Base-by-base conservation (phyloP, 2,888 invertebrate species). In the Steinernema scapterisci region DNA sequence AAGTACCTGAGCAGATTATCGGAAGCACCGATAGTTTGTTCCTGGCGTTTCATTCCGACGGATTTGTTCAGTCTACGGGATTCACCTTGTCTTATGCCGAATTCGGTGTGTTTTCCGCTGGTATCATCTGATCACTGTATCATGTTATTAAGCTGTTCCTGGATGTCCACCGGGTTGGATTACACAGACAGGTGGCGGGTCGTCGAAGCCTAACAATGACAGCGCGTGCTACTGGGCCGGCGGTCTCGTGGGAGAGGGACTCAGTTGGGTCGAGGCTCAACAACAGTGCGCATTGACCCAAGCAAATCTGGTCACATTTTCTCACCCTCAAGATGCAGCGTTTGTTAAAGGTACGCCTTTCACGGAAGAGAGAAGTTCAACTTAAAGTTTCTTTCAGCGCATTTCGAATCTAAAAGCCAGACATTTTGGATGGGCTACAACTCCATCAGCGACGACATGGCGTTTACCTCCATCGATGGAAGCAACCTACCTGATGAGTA, bases 131-230 rank as follows among this genome's bases (percentile, higher is more conserved):
- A 54, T 23, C 48, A 48, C 13, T 48, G 23, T n/a, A 48, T 19
- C 19, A 48, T 11, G 54, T 19, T 54, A 13, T 63, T 27, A 16
- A 63, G 63, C 11, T 25, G 21, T 63, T 63, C 63, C 63, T 5
- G 63, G 63, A 1, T 63, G 63, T 63, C 63, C 63, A 13, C 63
- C 63, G 31, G 63, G 63, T 31, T 63, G 63, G 63, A 25, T 63
- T 63, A 31, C 63, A 25, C 27, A 31, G 31, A 3, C 48, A 48
- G 13, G 3, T 6, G 31, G 27, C 63, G 38, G 38, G 38, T 38
- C 9, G 9, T 38, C 38, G 38, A 38, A 38, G 48, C n/a, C 5
- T n/a, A 48, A 52, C 23, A 52, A 31, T 31, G 63, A 63, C 16
- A 25, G 63, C 31, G 13, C 16, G 31, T 63, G 63, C 19, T 63